Evolutionary conservation across 1,140 invertebrate genomes (phyloP).

Genomic region (Leptinotarsa defecta): DNA sequence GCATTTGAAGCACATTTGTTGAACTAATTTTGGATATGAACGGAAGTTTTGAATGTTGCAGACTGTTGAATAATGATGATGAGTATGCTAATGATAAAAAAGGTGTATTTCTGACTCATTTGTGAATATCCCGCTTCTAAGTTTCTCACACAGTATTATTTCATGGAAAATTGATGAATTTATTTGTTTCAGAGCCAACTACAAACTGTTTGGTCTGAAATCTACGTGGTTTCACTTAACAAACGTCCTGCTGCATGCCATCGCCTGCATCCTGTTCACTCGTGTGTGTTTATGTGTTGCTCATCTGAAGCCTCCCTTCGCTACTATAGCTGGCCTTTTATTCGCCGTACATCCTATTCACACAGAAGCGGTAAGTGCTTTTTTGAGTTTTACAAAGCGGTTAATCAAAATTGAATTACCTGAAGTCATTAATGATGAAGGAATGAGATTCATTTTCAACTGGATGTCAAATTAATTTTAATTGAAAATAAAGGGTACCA

Average conservation of each 20-base stretch:
- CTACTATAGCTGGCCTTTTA: constrained; percentile 70
- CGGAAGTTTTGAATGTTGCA: no score
- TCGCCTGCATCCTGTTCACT: constrained; percentile 73
- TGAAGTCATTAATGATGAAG: no score
- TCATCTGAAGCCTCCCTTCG: constrained; percentile 67
- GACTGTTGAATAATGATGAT: no score
- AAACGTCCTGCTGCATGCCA: constrained; percentile 75
- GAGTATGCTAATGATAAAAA: no score
- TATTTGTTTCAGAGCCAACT: constrained; percentile 70
- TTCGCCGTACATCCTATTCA: constrained; percentile 91
- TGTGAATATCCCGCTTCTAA: no score
- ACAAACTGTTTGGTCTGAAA: constrained; percentile 68
- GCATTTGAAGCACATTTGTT: no score
- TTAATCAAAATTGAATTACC: not conserved
- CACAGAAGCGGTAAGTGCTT: constrained; percentile 78
- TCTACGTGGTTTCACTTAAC: constrained; percentile 76
- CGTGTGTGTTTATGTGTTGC: constrained; percentile 68
- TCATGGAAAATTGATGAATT: not conserved
- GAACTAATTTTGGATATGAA: no score
- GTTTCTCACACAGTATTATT: no score
- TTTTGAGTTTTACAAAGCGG: not conserved
- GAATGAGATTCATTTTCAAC: no score
- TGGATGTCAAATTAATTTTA: no score
- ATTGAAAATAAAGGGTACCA: no score
- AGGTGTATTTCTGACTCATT: no score